These are phyloP conservation scores for Takifugu flavidus DNA, from an alignment of 2,113 vertebrate species.

Conservation along the genomic window DNA sequence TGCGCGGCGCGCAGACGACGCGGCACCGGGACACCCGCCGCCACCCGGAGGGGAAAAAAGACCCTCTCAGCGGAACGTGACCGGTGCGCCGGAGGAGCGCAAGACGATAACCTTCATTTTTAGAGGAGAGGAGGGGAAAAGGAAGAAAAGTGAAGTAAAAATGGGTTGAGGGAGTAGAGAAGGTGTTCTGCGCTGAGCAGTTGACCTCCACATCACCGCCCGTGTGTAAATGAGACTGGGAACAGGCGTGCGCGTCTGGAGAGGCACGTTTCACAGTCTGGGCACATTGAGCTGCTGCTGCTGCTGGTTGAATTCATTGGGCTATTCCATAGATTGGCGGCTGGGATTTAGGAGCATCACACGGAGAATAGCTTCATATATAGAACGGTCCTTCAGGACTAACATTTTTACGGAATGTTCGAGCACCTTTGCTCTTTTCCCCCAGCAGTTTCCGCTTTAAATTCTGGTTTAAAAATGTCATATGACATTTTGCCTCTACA, in stretches of 20 bases:
- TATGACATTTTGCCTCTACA: no score
- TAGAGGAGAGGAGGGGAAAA: constrained; percentile 8
- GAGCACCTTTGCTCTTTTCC: no score
- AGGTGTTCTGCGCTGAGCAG: constrained; percentile 5
- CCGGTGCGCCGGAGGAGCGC: constrained; percentile 18
- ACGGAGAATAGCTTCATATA: no score
- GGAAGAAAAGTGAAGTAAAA: not conserved
- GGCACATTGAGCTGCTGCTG: not conserved
- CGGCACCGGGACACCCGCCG: constrained; percentile 45
- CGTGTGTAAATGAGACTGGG: constrained; percentile 12
- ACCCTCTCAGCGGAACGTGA: constrained; percentile 35
- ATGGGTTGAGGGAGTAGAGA: not conserved
- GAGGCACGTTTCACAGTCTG: constrained; percentile 33
- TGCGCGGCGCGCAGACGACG: constrained; percentile 22
- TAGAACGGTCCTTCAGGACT: no score
- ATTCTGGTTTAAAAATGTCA: no score
- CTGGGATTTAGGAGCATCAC: no score
- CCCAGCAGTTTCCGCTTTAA: no score
- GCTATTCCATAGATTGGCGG: no score
- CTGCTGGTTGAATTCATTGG: no score
- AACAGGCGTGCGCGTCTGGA: constrained; percentile 29
- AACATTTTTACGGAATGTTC: no score
- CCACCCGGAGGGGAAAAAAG: not conserved
- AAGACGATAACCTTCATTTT: constrained; percentile 19
- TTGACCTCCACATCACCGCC: constrained; percentile 52